Base-by-base conservation (phyloP, 1,140 invertebrate genomes). In the Cataglyphis hispanica region DNA sequence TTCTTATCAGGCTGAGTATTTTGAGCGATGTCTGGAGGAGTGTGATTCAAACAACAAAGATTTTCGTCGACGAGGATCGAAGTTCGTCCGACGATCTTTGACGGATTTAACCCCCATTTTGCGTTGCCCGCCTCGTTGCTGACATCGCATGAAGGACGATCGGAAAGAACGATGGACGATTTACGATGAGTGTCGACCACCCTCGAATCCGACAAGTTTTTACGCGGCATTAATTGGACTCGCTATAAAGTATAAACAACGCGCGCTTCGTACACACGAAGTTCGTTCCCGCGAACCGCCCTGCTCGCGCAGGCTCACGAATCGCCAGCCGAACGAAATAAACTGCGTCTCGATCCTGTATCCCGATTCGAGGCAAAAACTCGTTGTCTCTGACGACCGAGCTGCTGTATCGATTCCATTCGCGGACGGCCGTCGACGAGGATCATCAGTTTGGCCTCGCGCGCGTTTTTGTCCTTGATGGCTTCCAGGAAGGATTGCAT, bases 151-250 rank as follows among this genome's bases (percentile, higher is more conserved):
- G n/a, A 53, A 69, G 58, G n/a, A 70, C 37, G 27, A 56, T n/a
- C 43, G 40, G n/a, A n/a, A 70, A 60, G 86, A 91, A 80, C 88
- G 87, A 87, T 75, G 25, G 70, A 25, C 77, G 81, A 56, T 53
- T 83, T 84, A 85, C 75, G 72, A 72, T 76, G 86, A 78, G 90
- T 91, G 90, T 92, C 90, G 92, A 93, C 91, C 93, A 93, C 92
- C 91, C 93, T 93, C 90, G 89, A 92, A 89, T 91, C 81, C 83
- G 84, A 22, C 84, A 53, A 76, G 76, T 93, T 93, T 93, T 94
- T 93, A 66, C 85, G 67, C 40, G 53, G 50, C 91, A 89, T 93
- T 93, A 94, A 93, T 93, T 93, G 93, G 92, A 86, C 90, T 64
- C 64, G 88, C 84, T 90, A 90, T 93, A 92, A 93, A 93, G 92